Base-by-base conservation (phyloP, 2,797 vertebrate species). In the Xiphorhynchus erythropygius region DNA sequence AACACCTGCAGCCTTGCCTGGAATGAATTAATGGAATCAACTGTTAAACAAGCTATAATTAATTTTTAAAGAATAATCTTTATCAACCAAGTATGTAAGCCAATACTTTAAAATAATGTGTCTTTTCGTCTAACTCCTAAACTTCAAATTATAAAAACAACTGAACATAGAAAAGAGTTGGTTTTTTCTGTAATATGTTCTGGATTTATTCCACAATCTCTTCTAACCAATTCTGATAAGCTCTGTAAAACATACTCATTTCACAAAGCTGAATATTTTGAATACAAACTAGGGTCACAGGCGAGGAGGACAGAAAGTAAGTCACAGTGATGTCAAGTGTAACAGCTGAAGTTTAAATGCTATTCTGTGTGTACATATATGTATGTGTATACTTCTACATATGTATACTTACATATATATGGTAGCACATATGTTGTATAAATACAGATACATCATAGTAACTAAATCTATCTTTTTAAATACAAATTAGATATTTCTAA, bases 381-480 rank as follows among this genome's bases (percentile, higher is more conserved):
- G 3, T n/a, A 4, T 4, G 21, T 32, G 1, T 42, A 5, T 9
- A 39, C 5, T 19, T 47, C 30, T 18, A 12, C 7, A 8, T 37
- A 27, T 28, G 57, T 39, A 39, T 28, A 60, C 17, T 60, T 60
- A 37, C 16, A 37, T 18, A 37, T 62, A 41, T 30, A 62, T 41
- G 41, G 57, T 5, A 60, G 47, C 1, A 3, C 12, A 28, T 8
- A 5, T 80, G n/a, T 57, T 57, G 47, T 5, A 64, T 11, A 60
- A 75, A 59, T 15, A 74, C 5, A 2, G 2, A 59, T 33, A 41
- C 7, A n/a, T 15, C 33, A 49, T 17, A 64, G 21, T 18, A 69
- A 80, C 49, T 76, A 41, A 13, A 53, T 18, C 10, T 44, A 22
- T 17, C 14, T 28, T 84, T 52, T 32, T 0, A 30, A n/a, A 77